These are phyloP conservation scores for Orientallactaga bullata DNA, from an alignment of 2,113 vertebrate species.

Conservation along the genomic window DNA sequence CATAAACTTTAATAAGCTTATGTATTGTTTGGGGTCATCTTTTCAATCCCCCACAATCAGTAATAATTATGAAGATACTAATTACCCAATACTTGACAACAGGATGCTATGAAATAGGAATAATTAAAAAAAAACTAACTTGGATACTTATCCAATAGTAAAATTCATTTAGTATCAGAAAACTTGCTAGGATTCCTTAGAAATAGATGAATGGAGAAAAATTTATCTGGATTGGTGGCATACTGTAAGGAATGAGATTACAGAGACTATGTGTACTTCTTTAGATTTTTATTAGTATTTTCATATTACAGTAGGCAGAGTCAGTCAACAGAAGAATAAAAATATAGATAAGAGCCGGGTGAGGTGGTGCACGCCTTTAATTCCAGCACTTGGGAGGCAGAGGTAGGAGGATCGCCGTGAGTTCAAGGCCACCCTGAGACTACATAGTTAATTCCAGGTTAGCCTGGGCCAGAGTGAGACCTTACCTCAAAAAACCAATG, in stretches of 20 bases:
- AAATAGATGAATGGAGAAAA: background rate
- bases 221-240: background rate
- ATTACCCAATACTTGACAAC: background rate
- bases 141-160: background rate
- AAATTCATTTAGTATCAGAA: background rate
- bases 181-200: background rate
- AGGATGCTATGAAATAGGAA: conserved; percentile 10
- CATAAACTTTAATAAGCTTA: no score
- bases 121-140: background rate
- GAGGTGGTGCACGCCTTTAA: no score
- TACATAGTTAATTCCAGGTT: no score
- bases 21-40: no score
- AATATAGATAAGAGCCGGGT: background rate
- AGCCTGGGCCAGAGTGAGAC: no score
- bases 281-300: background rate
- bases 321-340: background rate
- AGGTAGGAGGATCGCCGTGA: no score
- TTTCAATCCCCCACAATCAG: no score
- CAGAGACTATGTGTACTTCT: background rate
- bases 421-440: no score
- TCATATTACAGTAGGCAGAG: background rate
- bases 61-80: background rate
- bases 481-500: no score
- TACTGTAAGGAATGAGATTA: background rate
- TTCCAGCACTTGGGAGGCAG: no score